Evolutionary conservation across 2,797 vertebrate genomes (phyloP), one percentile per base, ranked within the genome.

Genomic region (Leptatherina wallacei): DNA sequence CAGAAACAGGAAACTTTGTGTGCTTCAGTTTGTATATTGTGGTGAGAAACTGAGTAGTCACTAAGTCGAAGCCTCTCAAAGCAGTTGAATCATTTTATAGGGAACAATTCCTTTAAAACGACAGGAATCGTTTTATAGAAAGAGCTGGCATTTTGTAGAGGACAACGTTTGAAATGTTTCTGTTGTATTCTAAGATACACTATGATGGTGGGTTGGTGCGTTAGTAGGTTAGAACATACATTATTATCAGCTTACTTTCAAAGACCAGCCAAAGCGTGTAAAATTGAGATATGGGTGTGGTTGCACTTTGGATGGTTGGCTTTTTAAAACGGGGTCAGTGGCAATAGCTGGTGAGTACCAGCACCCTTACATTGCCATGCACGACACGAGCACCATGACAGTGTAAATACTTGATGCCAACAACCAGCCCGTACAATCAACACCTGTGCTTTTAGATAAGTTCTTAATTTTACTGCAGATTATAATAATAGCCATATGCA

Each of bases 401-500:
- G 75, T 91, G 86, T 88, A 88, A 80, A 89, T 89, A 90, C 84
- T 86, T 88, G 82, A 91, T 66, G 82, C 90, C 88, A 87, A 90
- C 83, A 30, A 87, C 87, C 87, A 88, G 87, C 88, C 92, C 62
- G 88, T 90, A 93, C 91, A 93, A 93, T 92, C 92, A 91, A 89
- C 86, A 88, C 90, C 91, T 86, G 87, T 91, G 85, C 90, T 90
- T 92, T 91, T 92, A 91, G 89, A 88, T 65, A 83, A 80, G 86
- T 88, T 84, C 87, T 83, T 91, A 51, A 91, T 92, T 92, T 90
- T 84, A 86, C 85, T 87, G 90, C 90, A 92, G 91, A 93, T 90
- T 92, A 90, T 92, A 86, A 90, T 92, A 86, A 91, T 91, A 93
- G 89, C 90, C 91, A 93, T 93, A 93, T 94, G 90, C 91, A 93